These are phyloP conservation scores for Okamejei kenojei DNA, from an alignment of 2,797 vertebrate genomes.

Conservation along the genomic window DNA sequence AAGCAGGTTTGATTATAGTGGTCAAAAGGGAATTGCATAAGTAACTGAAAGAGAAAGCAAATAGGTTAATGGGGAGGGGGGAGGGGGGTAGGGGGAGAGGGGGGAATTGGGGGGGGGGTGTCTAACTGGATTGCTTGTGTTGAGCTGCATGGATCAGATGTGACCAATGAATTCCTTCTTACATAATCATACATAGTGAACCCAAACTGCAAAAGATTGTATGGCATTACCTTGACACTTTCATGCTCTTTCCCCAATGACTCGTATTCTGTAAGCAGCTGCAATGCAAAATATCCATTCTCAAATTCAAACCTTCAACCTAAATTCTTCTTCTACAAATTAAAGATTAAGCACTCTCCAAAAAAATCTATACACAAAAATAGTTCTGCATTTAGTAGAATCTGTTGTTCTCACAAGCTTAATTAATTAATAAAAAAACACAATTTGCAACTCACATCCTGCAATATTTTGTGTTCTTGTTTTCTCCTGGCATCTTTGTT, in stretches of 20 bases:
- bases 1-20: too few relatives aligned
- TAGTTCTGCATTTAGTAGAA: background rate
- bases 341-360: background rate
- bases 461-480: slow-evolving; percentile 85
- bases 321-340: background rate
- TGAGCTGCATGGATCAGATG: too few relatives aligned
- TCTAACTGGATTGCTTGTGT: too few relatives aligned
- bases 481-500: slow-evolving; percentile 71
- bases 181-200: too few relatives aligned
- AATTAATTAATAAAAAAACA: background rate
- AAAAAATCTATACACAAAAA: background rate
- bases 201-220: background rate
- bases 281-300: slow-evolving; percentile 40
- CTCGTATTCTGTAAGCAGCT: slow-evolving; percentile 85
- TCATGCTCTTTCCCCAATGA: slow-evolving; percentile 77
- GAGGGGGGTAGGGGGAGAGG: too few relatives aligned
- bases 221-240: slow-evolving; percentile 70
- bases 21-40: too few relatives aligned
- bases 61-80: too few relatives aligned
- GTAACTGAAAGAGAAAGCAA: too few relatives aligned
- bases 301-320: background rate
- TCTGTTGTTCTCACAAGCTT: background rate
- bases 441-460: slow-evolving; percentile 69
- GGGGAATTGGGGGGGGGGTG: too few relatives aligned
- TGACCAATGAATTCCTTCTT: too few relatives aligned